phyloP scores from a whole-genome alignment of 2,113 vertebrate species.

The Polyodon spathula region DNA sequence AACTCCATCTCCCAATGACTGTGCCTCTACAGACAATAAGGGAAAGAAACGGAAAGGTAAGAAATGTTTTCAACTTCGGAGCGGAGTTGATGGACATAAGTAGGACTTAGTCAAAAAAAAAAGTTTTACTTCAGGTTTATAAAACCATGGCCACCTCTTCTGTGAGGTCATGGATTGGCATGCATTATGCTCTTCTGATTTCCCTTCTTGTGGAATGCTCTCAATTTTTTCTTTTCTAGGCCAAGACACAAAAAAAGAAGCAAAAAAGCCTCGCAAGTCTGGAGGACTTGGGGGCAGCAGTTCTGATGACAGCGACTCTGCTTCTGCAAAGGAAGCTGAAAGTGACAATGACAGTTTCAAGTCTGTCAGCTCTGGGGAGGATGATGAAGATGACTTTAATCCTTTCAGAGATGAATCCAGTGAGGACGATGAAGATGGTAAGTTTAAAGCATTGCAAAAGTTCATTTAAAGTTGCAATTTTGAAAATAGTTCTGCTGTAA shows the following conservation, averaged over 20 bases:
- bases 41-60: constrained; percentile 89
- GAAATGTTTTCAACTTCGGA: too few species aligned
- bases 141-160: not conserved
- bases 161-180: too few species aligned
- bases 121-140: too few species aligned
- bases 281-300: constrained; percentile 83
- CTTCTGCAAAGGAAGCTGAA: constrained; percentile 71
- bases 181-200: not conserved
- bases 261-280: constrained; percentile 75
- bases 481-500: too few species aligned
- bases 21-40: constrained; percentile 69
- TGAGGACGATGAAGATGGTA: constrained; percentile 86
- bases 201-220: not conserved
- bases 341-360: constrained; percentile 86
- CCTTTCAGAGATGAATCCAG: constrained; percentile 92
- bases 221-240: constrained; percentile 47
- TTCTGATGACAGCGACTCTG: constrained; percentile 76
- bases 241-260: constrained; percentile 70
- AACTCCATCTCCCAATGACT: constrained; percentile 71
- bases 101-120: too few species aligned
- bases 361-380: constrained; percentile 84
- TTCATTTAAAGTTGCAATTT: too few species aligned
- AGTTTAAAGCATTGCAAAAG: constrained; percentile 38
- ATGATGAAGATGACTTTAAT: constrained; percentile 83
- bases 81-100: too few species aligned